Evolutionary conservation across 2,888 invertebrate species (phyloP), one percentile per base, ranked within the genome.

Genomic region (Baronia brevicornis): DNA sequence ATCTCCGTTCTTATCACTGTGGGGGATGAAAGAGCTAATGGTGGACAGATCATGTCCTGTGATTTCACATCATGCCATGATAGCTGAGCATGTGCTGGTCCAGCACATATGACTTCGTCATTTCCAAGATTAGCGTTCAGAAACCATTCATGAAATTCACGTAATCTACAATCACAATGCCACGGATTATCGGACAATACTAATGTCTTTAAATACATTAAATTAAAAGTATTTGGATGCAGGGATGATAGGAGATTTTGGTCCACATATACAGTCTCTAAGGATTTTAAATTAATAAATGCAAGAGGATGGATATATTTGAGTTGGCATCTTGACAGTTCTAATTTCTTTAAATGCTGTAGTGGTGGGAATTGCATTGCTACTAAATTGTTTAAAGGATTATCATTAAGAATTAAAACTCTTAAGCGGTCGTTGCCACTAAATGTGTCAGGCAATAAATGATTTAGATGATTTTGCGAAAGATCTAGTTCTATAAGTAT

Each of bases 401-500:
- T 96, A 14, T 92, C 91, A 67, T 90, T 93, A 35, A 96, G 82
- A 49, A 91, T 89, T 35, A 96, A 77, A 36, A 92, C 87, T 43
- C 92, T 86, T 40, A 95, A 80, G 7, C 95, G 87, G 60, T 93
- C 93, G 63, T 94, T 94, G 18, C 94, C 94, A 64, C 87, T 85
- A 60, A 95, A 95, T 0, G 94, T 94, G 46, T 91, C 89, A 46
- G 90, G 90, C 60, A 93, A 90, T 44, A 95, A 73, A 61, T 85
- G 87, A 40, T 86, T 84, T 38, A 95, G 87, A 54, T 89, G 86
- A 75, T 96, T 96, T 60, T 93, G 89, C 11, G 94, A 93, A 41
- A 96, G 84, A 72, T 96, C 95, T 48, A 96, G 87, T 75, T 96
- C 95, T 38, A 95, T 89, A 24, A 96, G 84, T 54, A 95, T 95